Evolutionary conservation across 2,113 vertebrate species (phyloP), one percentile per base, ranked within the genome.

Genomic region (Atractosteus spatula): DNA sequence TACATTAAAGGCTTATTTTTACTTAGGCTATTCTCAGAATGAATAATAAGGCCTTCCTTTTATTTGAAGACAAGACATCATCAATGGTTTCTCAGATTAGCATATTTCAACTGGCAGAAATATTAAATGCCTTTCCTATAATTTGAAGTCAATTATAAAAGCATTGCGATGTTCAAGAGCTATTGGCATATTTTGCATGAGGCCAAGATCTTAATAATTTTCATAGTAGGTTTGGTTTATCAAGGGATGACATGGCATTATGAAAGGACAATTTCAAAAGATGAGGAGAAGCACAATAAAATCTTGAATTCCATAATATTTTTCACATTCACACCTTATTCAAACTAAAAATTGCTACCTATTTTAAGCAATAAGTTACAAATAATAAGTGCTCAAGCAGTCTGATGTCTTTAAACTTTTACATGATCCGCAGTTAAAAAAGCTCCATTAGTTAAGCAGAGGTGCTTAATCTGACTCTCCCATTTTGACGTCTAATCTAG

Each of bases 11-110:
- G 66, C 81, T 74, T 72, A n/a, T 77, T 82, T 79, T 74, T 68
- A 71, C 71, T 80, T 74, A 59, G 66, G 72, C 13, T 47, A 42
- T 13, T 55, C 44, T 59, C 55, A 63, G 41, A 74, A 41, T 62
- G 55, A 6, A 66, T 54, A 77, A 75, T 73, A 74, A 74, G 43
- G 69, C 63, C 10, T 84, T 81, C 75, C n/a, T 72, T 80, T 81
- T 81, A 62, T 72, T 80, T 65, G 10, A 62, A 62, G 74, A 77
- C 64, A 68, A 74, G 74, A 67, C 69, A 74, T 67, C 65, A 77
- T n/a, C 79, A 79, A 65, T 66, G 71, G 59, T 76, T 51, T 78
- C 55, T 74, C 42, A 69, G 45, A 80, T 81, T 78, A 81, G 71
- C 71, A 75, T 70, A 70, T 69, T 78, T 77, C 70, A 80, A 73